These are phyloP conservation scores for Rhinopithecus roxellana DNA, from an alignment of 2,113 vertebrate genomes.

Conservation along the genomic window DNA sequence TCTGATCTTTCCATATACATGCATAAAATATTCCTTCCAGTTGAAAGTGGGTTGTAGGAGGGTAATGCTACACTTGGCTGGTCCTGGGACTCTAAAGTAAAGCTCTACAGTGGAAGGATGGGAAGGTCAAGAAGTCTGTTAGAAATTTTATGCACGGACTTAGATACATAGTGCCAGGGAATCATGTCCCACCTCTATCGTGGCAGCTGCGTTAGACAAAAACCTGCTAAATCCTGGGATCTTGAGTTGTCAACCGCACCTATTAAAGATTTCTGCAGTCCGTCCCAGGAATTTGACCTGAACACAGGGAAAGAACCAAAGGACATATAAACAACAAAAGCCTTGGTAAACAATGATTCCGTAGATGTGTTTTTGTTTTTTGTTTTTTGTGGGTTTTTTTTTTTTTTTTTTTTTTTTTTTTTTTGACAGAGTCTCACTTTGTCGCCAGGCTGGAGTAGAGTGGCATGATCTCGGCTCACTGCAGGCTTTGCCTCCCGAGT, in stretches of 20 bases:
- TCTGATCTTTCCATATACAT: neutral
- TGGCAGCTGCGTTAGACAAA: neutral
- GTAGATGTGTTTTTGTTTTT: neutral
- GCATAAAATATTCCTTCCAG: neutral
- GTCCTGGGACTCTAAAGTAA: neutral
- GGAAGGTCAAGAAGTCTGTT: neutral
- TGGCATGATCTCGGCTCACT: too few species aligned
- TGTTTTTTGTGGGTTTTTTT: too few species aligned
- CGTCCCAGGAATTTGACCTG: neutral
- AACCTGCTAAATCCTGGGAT: neutral
- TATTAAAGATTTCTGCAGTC: neutral
- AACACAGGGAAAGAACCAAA: conserved; percentile 12
- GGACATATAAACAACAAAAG: neutral
- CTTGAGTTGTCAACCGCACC: neutral
- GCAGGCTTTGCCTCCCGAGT: too few species aligned
- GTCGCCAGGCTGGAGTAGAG: too few species aligned
- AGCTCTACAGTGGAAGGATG: neutral
- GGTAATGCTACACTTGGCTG: neutral
- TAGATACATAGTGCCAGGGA: too few species aligned
- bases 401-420: too few species aligned
- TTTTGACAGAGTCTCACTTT: too few species aligned
- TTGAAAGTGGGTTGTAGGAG: neutral
- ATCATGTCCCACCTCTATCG: fast-evolving
- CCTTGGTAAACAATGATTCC: neutral
- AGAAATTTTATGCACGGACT: neutral